Evolutionary conservation across 2,888 invertebrate genomes (phyloP).

Genomic region (Drosophila leonis): DNA sequence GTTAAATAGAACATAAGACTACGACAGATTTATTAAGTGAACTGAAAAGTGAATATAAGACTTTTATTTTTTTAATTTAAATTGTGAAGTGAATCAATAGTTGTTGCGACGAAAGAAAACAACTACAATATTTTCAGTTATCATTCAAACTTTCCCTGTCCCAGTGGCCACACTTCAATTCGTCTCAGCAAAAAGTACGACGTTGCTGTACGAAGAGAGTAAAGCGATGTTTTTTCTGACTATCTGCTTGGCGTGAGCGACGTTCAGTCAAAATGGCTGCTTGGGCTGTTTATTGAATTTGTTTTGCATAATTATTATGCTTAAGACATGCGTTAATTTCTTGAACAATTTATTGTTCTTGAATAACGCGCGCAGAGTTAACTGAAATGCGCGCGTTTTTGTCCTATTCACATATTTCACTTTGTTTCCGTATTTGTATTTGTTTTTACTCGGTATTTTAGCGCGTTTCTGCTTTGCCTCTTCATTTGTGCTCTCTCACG

Average conservation of each 20-base stretch:
- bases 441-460: constrained; percentile 75
- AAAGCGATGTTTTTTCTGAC: constrained; percentile 63
- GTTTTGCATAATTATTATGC: constrained; percentile 52
- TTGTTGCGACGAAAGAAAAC: background rate
- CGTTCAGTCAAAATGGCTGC: constrained; percentile 58
- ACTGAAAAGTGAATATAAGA: constrained; percentile 9
- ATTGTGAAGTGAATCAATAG: constrained; percentile 37
- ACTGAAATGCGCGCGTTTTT: constrained; percentile 65
- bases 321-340: constrained; percentile 5
- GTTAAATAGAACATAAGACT: constrained; percentile 16
- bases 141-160: constrained; percentile 8
- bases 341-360: constrained; percentile 27
- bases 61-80: constrained; percentile 19
- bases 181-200: constrained; percentile 35
- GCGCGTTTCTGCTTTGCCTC: constrained; percentile 53
- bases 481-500: constrained; percentile 30
- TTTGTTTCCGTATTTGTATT: constrained; percentile 70
- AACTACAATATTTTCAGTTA: constrained; percentile 22
- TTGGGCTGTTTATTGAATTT: constrained; percentile 30
- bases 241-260: constrained; percentile 52
- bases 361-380: constrained; percentile 21
- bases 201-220: constrained; percentile 56
- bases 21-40: constrained; percentile 18
- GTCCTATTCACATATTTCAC: constrained; percentile 49
- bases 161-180: constrained; percentile 27